Percentiles rank a stretch among this genome's conserved stretches.
These are phyloP conservation scores for Tigriopus californicus DNA, from an alignment of 2,888 invertebrate species.

Conservation along the genomic window DNA sequence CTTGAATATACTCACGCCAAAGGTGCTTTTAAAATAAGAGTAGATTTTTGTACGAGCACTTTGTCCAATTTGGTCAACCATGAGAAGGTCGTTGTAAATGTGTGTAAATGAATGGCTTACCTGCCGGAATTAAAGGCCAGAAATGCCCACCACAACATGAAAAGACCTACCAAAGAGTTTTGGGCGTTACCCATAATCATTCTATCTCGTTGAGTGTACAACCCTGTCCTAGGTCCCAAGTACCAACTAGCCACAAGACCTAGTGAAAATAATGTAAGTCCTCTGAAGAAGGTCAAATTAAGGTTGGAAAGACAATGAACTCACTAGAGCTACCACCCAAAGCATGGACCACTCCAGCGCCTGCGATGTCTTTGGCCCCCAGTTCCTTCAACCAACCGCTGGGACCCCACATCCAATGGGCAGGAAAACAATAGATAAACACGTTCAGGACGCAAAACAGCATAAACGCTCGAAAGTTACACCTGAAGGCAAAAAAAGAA, in stretches of 20 bases:
- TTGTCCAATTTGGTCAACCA: no score
- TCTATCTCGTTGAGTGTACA: neutral
- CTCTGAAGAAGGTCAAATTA: no score
- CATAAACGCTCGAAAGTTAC: neutral
- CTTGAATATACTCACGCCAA: constrained; percentile 2
- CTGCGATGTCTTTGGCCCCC: constrained; percentile 1
- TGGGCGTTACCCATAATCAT: neutral
- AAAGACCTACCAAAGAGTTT: neutral
- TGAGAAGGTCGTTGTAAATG: no score
- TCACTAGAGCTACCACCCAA: constrained; percentile 1
- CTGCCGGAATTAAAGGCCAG: constrained; percentile 10
- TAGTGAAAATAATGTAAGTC: neutral
- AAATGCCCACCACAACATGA: constrained; percentile 11
- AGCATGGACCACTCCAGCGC: neutral
- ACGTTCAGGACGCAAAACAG: neutral
- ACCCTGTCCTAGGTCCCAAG: constrained; percentile 1
- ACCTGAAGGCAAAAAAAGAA: neutral
- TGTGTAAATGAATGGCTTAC: neutral
- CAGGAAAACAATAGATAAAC: constrained; percentile 7
- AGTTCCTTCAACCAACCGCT: constrained; percentile 4
- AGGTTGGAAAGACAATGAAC: no score
- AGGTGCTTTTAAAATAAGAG: neutral
- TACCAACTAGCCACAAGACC: neutral
- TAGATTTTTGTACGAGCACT: neutral
- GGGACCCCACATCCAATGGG: constrained; percentile 6